phyloP scores from a whole-genome alignment of 2,888 invertebrate species.

The Drosophila borborema region DNA sequence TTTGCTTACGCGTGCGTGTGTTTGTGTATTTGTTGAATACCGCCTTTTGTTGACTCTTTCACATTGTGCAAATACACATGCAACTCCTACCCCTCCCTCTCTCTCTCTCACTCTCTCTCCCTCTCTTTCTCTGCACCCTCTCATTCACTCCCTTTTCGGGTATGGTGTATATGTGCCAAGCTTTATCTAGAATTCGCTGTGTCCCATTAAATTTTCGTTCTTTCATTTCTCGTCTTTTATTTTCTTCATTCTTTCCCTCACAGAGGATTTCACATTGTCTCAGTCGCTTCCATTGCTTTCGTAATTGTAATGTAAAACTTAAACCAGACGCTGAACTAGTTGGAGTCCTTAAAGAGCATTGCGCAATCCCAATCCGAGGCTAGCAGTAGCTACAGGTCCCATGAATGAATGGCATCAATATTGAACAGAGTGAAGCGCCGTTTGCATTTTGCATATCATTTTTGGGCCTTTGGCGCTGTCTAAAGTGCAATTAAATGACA shows the following conservation, averaged over 20 bases:
- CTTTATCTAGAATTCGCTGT: conserved; percentile 65
- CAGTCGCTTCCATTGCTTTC: conserved; percentile 12
- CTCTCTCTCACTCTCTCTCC: background rate
- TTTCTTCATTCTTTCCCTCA: conserved; percentile 6
- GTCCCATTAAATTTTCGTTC: conserved; percentile 43
- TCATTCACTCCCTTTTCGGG: background rate
- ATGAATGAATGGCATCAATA: conserved; percentile 49
- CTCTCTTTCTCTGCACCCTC: too few relatives aligned
- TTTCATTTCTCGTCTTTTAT: background rate
- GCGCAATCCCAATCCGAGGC: background rate
- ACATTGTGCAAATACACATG: conserved; percentile 63
- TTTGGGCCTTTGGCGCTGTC: conserved; percentile 35
- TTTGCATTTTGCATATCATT: conserved; percentile 73
- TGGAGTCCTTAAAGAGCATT: conserved; percentile 27
- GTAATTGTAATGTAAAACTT: conserved; percentile 18
- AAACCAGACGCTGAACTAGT: conserved; percentile 1
- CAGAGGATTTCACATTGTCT: background rate
- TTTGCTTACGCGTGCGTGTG: conserved; percentile 43
- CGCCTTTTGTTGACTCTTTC: conserved; percentile 68
- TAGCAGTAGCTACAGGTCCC: conserved; percentile 9
- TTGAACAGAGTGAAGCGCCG: conserved; percentile 38
- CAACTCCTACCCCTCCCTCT: conserved; percentile 9
- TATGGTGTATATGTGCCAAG: conserved; percentile 55
- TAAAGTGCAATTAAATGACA: conserved; percentile 78
- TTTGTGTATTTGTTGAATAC: conserved; percentile 56